Evolutionary conservation across 1,140 invertebrate genomes (phyloP).

Genomic region (Drusus annulatus): DNA sequence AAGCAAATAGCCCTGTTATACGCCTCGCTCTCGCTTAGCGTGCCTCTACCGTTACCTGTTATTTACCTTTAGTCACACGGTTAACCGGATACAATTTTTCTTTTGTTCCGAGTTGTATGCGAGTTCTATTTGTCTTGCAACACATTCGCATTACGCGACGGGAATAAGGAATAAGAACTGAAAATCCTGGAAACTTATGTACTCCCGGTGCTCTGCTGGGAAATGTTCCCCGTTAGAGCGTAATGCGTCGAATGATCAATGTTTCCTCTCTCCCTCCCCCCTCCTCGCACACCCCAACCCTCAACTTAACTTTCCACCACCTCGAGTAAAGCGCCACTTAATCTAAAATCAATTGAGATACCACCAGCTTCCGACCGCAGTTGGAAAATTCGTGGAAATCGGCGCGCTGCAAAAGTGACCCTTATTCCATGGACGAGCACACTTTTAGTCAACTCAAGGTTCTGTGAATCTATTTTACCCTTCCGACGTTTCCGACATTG

Average conservation of each 20-base stretch:
- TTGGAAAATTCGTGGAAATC: conserved; percentile 13
- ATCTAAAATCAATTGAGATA: conserved; percentile 56
- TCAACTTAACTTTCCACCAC: conserved; percentile 15
- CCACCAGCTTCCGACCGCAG: conserved; percentile 30
- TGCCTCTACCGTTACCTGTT: no score
- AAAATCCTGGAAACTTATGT: no score
- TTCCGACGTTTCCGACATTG: not conserved
- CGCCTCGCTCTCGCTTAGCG: no score
- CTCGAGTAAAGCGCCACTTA: conserved; percentile 50
- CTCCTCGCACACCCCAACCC: not conserved
- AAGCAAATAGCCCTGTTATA: no score
- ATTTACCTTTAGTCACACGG: not conserved
- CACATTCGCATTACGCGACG: conserved; percentile 8
- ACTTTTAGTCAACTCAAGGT: conserved; percentile 1
- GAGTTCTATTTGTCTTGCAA: not conserved
- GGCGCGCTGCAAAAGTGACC: not conserved
- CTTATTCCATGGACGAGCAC: not conserved
- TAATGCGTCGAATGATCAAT: conserved; percentile 13
- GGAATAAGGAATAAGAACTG: conserved; percentile 2
- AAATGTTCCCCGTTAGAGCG: not conserved
- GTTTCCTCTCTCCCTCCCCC: not conserved
- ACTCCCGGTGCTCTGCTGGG: no score
- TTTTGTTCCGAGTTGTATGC: not conserved
- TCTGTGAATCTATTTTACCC: not conserved
- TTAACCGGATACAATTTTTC: not conserved